Conservation (phyloP, 2,888 invertebrate species). For the Paralinhomoeus sp. region DNA sequence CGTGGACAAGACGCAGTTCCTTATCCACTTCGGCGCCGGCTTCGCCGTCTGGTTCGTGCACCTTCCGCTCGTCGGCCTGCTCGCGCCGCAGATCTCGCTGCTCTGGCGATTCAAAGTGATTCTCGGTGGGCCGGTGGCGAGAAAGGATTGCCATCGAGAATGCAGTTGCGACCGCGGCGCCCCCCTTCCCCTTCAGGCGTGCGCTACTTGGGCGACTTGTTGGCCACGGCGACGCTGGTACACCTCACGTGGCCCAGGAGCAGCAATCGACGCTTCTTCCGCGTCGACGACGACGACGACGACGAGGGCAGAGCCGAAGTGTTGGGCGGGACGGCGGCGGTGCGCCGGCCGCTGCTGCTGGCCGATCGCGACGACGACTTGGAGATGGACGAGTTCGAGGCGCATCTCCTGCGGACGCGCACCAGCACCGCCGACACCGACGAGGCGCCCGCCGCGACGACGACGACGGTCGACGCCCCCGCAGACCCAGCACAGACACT, state of each 20-base stretch:
- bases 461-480: neutral
- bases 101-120: slow-evolving; percentile 84
- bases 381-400: slow-evolving; percentile 14
- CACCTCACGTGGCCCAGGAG: slow-evolving; percentile 85
- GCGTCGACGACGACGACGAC: slow-evolving; percentile 6
- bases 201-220: slow-evolving; percentile 76
- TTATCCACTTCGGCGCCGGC: slow-evolving; percentile 85
- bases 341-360: slow-evolving; percentile 11
- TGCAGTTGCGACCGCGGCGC: too few species aligned
- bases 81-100: slow-evolving; percentile 72
- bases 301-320: neutral
- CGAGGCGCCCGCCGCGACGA: neutral
- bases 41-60: slow-evolving; percentile 96
- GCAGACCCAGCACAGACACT: neutral
- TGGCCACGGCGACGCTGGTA: slow-evolving; percentile 80
- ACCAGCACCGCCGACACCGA: neutral
- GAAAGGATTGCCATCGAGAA: too few species aligned
- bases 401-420: slow-evolving; percentile 8
- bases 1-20: slow-evolving; percentile 57
- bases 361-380: slow-evolving; percentile 11
- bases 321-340: neutral
- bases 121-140: slow-evolving; percentile 41
- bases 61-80: slow-evolving; percentile 71
- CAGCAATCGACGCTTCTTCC: slow-evolving; percentile 15
- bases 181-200: slow-evolving; percentile 44